Evolutionary conservation across 1,140 invertebrate genomes (phyloP).

Genomic region (Mycetomoellerius zeteki): DNA sequence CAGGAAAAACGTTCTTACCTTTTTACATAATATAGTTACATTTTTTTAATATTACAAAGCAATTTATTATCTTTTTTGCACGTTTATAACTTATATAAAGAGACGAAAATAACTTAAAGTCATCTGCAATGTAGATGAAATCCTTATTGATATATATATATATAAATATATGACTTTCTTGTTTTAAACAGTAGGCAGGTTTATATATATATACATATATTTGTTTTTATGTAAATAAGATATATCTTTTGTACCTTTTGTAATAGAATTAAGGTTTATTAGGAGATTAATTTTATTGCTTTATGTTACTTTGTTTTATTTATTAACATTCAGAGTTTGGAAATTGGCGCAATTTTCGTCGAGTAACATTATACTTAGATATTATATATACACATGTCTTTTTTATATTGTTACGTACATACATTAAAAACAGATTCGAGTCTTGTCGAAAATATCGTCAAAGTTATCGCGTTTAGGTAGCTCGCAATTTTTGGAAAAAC

Average conservation of each 20-base stretch:
- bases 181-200: neutral
- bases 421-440: conserved; percentile 50
- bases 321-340: conserved; percentile 31
- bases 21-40: neutral
- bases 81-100: conserved; percentile 9
- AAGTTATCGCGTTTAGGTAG: conserved; percentile 49
- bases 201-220: conserved; percentile 9
- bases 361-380: neutral
- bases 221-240: conserved; percentile 18
- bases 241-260: conserved; percentile 24
- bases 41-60: conserved; percentile 8
- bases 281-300: conserved; percentile 29
- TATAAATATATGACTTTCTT: conserved; percentile 2
- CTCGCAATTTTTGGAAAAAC: conserved; percentile 45
- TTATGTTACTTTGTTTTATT: conserved; percentile 17
- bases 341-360: conserved; percentile 10
- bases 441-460: conserved; percentile 26
- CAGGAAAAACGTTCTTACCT: neutral
- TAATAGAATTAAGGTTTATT: conserved; percentile 41
- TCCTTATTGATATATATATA: conserved; percentile 20
- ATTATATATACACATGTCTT: conserved; percentile 14
- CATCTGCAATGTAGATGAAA: neutral
- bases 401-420: neutral
- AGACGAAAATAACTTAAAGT: conserved; percentile 18
- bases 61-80: conserved; percentile 10